Percentiles rank a stretch among this genome's conserved stretches.
These are phyloP conservation scores for Coboldia fuscipes DNA, from an alignment of 1,140 invertebrate species.

Conservation along the genomic window DNA sequence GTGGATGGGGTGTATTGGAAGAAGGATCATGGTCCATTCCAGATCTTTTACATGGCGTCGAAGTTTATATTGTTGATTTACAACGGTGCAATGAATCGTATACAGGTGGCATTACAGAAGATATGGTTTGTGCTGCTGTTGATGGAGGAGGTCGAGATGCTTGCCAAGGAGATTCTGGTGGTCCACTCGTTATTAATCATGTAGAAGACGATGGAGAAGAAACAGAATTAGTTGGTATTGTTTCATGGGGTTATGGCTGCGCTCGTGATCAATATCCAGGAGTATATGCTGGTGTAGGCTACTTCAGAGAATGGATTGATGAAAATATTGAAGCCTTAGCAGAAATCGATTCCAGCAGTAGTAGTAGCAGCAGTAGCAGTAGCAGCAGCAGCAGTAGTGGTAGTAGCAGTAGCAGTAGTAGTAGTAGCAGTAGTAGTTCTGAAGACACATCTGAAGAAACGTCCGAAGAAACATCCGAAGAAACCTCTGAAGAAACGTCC, in stretches of 20 bases:
- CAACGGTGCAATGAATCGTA: conserved; percentile 2
- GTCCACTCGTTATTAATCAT: not conserved
- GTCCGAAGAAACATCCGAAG: no score
- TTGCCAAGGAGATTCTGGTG: not conserved
- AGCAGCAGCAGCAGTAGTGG: no score
- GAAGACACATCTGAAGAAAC: no score
- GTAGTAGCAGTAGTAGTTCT: no score
- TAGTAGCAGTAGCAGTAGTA: no score
- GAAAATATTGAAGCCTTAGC: no score
- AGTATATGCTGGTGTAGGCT: not conserved
- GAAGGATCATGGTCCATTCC: conserved; percentile 11
- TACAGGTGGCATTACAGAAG: not conserved
- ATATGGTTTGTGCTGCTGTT: not conserved
- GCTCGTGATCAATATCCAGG: not conserved
- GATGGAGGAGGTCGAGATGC: not conserved
- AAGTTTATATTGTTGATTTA: conserved; percentile 3
- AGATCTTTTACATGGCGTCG: conserved; percentile 4
- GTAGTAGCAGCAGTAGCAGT: no score
- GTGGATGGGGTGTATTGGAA: conserved; percentile 3
- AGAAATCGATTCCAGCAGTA: no score
- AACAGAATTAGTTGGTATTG: not conserved
- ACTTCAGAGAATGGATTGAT: no score
- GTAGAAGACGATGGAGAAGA: no score
- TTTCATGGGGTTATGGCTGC: not conserved
- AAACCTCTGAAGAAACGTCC: no score